Evolutionary conservation across 1,140 invertebrate species (phyloP).

Genomic region (Megathymus violae): DNA sequence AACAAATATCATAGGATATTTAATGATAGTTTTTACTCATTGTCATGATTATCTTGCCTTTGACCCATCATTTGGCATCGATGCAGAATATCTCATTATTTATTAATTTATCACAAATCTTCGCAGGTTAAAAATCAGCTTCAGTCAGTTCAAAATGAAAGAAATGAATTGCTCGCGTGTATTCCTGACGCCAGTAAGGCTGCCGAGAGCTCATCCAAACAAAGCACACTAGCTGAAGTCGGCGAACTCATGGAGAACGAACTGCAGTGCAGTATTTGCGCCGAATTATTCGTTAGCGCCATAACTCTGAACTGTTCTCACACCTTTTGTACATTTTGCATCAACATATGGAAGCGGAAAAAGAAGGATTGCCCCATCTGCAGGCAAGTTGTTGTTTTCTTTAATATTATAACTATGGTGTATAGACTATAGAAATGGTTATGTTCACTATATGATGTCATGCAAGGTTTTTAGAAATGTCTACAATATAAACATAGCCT

Average conservation of each 20-base stretch:
- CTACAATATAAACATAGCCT: no score
- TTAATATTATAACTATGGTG: no score
- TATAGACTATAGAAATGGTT: no score
- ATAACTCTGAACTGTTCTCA: constrained; percentile 90
- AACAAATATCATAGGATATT: no score
- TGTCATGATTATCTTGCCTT: no score
- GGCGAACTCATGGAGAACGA: constrained; percentile 89
- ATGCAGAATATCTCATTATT: no score
- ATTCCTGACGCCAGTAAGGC: constrained; percentile 32
- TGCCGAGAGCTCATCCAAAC: constrained; percentile 60
- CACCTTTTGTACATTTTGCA: constrained; percentile 91
- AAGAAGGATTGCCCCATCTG: constrained; percentile 91
- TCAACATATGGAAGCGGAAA: constrained; percentile 89
- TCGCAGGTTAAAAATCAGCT: constrained; percentile 60
- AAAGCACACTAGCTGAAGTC: constrained; percentile 84
- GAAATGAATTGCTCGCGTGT: constrained; percentile 59
- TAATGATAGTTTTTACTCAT: no score
- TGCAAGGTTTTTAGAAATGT: no score
- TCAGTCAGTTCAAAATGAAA: constrained; percentile 79
- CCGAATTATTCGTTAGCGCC: constrained; percentile 89
- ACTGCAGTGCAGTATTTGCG: constrained; percentile 91
- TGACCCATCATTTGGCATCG: no score
- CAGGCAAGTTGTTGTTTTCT: constrained; percentile 69
- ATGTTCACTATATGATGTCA: no score
- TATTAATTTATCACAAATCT: not conserved